Evolutionary conservation across 2,113 vertebrate species (phyloP).

Genomic region (Oreochromis niloticus): DNA sequence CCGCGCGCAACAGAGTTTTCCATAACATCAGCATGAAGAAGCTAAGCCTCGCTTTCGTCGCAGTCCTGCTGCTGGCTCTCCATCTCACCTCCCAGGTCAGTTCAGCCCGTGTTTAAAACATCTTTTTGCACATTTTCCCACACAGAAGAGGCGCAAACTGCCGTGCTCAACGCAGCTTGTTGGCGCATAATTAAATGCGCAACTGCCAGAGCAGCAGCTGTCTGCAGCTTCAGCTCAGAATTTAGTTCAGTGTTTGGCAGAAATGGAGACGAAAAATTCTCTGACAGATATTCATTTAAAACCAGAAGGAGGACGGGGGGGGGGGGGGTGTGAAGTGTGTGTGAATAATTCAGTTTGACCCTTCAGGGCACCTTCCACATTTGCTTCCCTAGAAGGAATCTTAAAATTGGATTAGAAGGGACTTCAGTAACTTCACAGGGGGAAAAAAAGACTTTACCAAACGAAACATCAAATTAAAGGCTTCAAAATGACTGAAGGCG

Average conservation of each 20-base stretch:
- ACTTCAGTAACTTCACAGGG: too few relatives aligned
- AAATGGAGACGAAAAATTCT: neutral
- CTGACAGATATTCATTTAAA: neutral
- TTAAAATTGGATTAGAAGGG: too few relatives aligned
- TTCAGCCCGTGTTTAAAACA: fast-evolving
- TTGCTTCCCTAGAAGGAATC: too few relatives aligned
- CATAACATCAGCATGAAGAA: conserved; percentile 26
- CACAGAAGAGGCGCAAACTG: neutral
- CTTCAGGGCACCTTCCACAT: too few relatives aligned
- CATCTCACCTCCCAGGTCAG: conserved; percentile 45
- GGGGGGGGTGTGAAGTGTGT: neutral
- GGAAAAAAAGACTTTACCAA: too few relatives aligned
- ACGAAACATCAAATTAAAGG: too few relatives aligned
- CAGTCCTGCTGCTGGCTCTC: conserved; percentile 35
- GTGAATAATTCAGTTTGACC: too few relatives aligned
- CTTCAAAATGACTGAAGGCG: neutral
- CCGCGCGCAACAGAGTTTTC: fast-evolving
- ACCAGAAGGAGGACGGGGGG: neutral
- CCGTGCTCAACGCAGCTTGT: fast-evolving
- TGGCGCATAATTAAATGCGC: neutral
- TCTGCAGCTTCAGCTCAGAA: neutral
- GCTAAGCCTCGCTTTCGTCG: neutral
- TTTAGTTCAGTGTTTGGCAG: neutral
- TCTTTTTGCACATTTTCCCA: neutral
- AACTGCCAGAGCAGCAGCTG: neutral